Percentiles rank a stretch among this genome's conserved stretches.
Conservation (phyloP, 2,797 vertebrate genomes). For the Natrix natrix region DNA sequence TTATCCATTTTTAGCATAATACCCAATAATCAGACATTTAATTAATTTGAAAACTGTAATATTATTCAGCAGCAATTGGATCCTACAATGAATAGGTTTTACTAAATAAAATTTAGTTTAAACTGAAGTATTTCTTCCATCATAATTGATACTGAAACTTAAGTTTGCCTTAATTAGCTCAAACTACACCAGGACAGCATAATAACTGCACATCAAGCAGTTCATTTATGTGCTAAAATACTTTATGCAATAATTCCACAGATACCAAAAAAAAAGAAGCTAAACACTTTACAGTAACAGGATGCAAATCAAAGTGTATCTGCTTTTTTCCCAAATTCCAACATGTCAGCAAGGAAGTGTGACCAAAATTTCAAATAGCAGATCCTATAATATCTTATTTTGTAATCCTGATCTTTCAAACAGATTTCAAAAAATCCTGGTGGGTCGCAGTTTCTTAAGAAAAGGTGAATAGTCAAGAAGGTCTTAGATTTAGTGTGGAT, state of each 20-base stretch:
- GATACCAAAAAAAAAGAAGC: too few relatives aligned
- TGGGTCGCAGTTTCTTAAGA: neutral
- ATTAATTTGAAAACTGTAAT: constrained; percentile 33
- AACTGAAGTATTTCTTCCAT: constrained; percentile 41
- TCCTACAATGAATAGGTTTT: constrained; percentile 43
- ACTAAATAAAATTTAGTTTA: constrained; percentile 46
- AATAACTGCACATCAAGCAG: constrained; percentile 24
- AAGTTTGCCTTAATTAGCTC: constrained; percentile 45
- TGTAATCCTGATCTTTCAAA: constrained; percentile 5
- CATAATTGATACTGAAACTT: constrained; percentile 43
- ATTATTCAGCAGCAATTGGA: constrained; percentile 32
- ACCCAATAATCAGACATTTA: constrained; percentile 31
- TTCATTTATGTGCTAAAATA: constrained; percentile 37
- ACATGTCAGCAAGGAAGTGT: neutral
- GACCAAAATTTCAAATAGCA: neutral
- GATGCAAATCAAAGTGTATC: neutral
- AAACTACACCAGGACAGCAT: constrained; percentile 31
- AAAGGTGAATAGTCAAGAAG: constrained; percentile 4
- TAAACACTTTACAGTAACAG: neutral
- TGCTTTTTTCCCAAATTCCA: neutral
- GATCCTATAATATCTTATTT: neutral
- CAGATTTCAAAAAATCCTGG: constrained; percentile 33
- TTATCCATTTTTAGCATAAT: constrained; percentile 42
- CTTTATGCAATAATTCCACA: neutral
- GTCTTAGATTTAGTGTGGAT: neutral